Percentiles rank a stretch among this genome's conserved stretches.
phyloP scores from a whole-genome alignment of 2,113 vertebrate genomes.

The Rallus limicola region DNA sequence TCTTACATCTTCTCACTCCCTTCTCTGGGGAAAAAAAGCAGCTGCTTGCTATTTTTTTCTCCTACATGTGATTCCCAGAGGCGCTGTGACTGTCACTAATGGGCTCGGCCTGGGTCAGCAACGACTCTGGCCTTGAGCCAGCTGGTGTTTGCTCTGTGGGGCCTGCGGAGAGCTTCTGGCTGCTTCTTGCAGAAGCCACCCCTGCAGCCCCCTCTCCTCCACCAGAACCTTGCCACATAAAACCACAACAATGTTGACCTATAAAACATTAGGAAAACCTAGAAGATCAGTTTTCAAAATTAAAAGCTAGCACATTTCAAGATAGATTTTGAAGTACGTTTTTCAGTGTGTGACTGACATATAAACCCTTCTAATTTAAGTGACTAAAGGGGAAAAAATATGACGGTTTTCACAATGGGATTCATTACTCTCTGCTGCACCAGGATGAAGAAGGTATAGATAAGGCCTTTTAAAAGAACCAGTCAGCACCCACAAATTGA shows the following conservation, averaged over 20 bases:
- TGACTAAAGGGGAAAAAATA: neutral
- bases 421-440: neutral
- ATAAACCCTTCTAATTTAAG: neutral
- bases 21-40: too few relatives aligned
- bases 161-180: too few relatives aligned
- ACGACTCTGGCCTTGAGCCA: too few relatives aligned
- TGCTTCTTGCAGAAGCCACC: too few relatives aligned
- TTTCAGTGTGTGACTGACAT: neutral
- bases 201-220: too few relatives aligned
- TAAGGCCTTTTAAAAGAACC: neutral
- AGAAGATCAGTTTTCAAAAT: neutral
- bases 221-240: too few relatives aligned
- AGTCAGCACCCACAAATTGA: neutral
- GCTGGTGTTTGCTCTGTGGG: too few relatives aligned
- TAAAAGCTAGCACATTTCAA: neutral
- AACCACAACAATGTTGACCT: neutral
- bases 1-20: too few relatives aligned
- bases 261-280: neutral
- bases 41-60: too few relatives aligned
- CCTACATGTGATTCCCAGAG: too few relatives aligned
- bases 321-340: neutral
- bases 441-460: neutral
- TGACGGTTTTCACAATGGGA: neutral
- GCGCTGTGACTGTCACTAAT: too few relatives aligned
- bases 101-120: too few relatives aligned